Evolutionary conservation across 2,888 invertebrate genomes (phyloP).

Genomic region (Heliconius charithonia): DNA sequence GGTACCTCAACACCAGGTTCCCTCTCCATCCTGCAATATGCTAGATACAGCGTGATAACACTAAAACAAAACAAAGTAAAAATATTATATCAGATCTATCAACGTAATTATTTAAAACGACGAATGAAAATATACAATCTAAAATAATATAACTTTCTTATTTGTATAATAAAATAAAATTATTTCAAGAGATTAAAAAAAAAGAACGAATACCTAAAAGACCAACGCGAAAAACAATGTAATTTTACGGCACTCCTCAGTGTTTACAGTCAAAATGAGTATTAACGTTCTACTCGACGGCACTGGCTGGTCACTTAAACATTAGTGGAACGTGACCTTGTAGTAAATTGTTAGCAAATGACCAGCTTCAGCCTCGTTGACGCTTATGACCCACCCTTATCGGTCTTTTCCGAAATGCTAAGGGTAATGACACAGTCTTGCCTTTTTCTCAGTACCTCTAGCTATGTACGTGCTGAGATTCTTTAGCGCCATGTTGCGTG

Average conservation of each 20-base stretch:
- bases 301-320: conserved; percentile 59
- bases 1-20: too few relatives aligned
- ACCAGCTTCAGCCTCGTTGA: conserved; percentile 47
- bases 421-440: conserved; percentile 46
- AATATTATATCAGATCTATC: too few relatives aligned
- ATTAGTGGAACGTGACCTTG: conserved; percentile 74
- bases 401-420: conserved; percentile 47
- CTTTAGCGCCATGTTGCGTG: conserved; percentile 34
- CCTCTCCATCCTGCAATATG: too few relatives aligned
- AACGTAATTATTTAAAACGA: too few relatives aligned
- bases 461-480: conserved; percentile 44
- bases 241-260: conserved; percentile 34
- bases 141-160: too few relatives aligned
- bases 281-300: conserved; percentile 28
- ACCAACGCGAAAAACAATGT: conserved; percentile 24
- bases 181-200: too few relatives aligned
- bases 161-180: too few relatives aligned
- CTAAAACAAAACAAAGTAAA: too few relatives aligned
- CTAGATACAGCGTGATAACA: too few relatives aligned
- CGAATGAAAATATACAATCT: too few relatives aligned
- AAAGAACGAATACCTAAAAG: neutral
- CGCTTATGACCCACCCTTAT: conserved; percentile 46
- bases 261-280: conserved; percentile 30
- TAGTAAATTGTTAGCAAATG: conserved; percentile 48
- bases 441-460: conserved; percentile 39